Evolutionary conservation across 2,113 vertebrate genomes (phyloP).

Genomic region (Trematomus loennbergii): DNA sequence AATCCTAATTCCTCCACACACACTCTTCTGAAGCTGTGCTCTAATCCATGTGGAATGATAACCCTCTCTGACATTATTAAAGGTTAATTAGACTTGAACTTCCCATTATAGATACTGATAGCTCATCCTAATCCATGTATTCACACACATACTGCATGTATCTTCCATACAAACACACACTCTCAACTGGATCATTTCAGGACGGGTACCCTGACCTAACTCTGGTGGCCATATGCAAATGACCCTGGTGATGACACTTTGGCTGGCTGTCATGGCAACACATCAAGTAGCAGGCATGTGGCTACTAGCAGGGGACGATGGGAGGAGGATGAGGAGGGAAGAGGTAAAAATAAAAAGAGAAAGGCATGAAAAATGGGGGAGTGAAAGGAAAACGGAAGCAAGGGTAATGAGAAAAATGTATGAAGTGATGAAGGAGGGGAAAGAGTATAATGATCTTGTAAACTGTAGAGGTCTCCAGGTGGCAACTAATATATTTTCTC

Average conservation of each 20-base stretch:
- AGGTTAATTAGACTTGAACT: slow-evolving; percentile 73
- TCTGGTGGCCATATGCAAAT: slow-evolving; percentile 49
- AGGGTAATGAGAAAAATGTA: background rate
- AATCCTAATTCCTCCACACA: slow-evolving; percentile 22
- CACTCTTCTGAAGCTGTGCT: background rate
- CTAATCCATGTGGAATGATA: slow-evolving; percentile 62
- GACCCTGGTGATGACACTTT: slow-evolving; percentile 59
- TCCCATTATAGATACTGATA: slow-evolving; percentile 56
- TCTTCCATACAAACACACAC: slow-evolving; percentile 11
- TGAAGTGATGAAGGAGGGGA: background rate
- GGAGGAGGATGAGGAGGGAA: background rate
- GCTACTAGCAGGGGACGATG: slow-evolving; percentile 22
- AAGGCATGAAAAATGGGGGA: background rate
- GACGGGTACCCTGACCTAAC: slow-evolving; percentile 56
- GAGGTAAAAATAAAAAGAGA: background rate
- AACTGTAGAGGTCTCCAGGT: too few species aligned
- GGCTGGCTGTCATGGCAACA: slow-evolving; percentile 75
- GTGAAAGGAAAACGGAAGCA: background rate
- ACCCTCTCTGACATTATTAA: slow-evolving; percentile 56
- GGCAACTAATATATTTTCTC: too few species aligned
- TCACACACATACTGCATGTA: slow-evolving; percentile 6
- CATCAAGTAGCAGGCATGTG: slow-evolving; percentile 57
- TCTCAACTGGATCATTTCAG: slow-evolving; percentile 46
- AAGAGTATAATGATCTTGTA: background rate
- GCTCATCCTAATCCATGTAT: slow-evolving; percentile 40